Base-by-base conservation (phyloP, 2,888 invertebrate genomes). In the Rhyacophila evoluta region DNA sequence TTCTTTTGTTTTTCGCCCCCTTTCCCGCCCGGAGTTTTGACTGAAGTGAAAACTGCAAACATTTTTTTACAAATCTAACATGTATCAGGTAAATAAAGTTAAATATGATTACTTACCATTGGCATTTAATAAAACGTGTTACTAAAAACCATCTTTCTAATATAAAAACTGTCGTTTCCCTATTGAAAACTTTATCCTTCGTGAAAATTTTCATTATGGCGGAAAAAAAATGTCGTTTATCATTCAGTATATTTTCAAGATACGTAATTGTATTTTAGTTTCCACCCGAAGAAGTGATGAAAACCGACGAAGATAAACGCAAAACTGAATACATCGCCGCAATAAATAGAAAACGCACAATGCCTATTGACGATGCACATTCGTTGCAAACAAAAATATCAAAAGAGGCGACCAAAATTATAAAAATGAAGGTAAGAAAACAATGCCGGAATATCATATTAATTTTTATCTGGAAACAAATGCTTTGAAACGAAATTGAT, bases 341-440 rank as follows among this genome's bases (percentile, higher is more conserved):
- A 2, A 29, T 69, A n/a, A 69, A 29, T 69, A 67, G 76, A 33
- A 77, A 77, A 33, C 41, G 76, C 19, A 27, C 39, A 15, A 29
- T 77, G 27, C 36, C 72, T 3, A 12, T 29, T 1, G 76, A 77
- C n/a, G 41, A 67, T 6, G 67, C 39, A 4, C n/a, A 67, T n/a
- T 71, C 72, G 1, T 10, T 77, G n/a, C 55, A 77, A 2, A 12
- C 36, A 5, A 72, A 77, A 37, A 41, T 77, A 12, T 68, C 76
- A 4, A 72, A 67, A 36, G 72, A 72, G 29, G 67, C 72, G 5
- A 67, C 19, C 6, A 72, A 77, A 72, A 33, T 77, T 15, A 77
- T 77, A 29, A 72, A 77, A 72, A n/a, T 77, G 25, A 72, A 41
- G 76, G 76, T 37, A 72, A 39, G 39, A n/a, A 39, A 39, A 39